Evolutionary conservation across 2,797 vertebrate genomes (phyloP).

Genomic region (Miichthys miiuy): DNA sequence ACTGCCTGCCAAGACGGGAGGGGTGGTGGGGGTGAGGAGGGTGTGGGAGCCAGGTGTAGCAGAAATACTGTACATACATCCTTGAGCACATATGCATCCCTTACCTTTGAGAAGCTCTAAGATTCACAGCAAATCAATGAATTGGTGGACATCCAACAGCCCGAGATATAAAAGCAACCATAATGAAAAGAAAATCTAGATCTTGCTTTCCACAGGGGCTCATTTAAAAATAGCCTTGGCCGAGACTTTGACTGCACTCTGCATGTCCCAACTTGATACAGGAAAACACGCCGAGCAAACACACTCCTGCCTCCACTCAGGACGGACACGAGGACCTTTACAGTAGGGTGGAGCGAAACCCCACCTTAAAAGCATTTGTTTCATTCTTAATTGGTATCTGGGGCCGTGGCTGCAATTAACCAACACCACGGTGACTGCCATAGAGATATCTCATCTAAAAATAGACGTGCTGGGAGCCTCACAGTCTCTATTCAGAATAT

Average conservation of each 20-base stretch:
- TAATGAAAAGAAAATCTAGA: slow-evolving; percentile 77
- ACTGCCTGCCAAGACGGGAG: background rate
- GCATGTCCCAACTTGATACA: slow-evolving; percentile 77
- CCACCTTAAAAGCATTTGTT: slow-evolving; percentile 87
- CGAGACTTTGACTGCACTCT: slow-evolving; percentile 77
- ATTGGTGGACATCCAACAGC: slow-evolving; percentile 75
- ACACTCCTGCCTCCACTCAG: slow-evolving; percentile 64
- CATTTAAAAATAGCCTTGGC: slow-evolving; percentile 83
- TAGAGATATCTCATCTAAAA: slow-evolving; percentile 87
- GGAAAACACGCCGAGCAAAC: slow-evolving; percentile 72
- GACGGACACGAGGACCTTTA: slow-evolving; percentile 71
- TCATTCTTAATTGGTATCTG: slow-evolving; percentile 90
- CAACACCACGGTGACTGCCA: slow-evolving; percentile 84
- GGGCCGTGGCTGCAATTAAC: slow-evolving; percentile 87
- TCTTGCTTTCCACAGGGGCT: slow-evolving; percentile 79
- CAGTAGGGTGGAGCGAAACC: slow-evolving; percentile 74
- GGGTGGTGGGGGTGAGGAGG: background rate
- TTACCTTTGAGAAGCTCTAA: slow-evolving; percentile 84
- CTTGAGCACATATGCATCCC: slow-evolving; percentile 60
- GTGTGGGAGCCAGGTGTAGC: slow-evolving; percentile 45
- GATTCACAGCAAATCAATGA: slow-evolving; percentile 79
- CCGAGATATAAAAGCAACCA: slow-evolving; percentile 70
- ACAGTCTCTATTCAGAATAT: slow-evolving; percentile 90
- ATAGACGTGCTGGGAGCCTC: slow-evolving; percentile 88
- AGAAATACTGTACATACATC: slow-evolving; percentile 52